phyloP scores from a whole-genome alignment of 2,888 invertebrate genomes.

The Ariolimax columbianus region DNA sequence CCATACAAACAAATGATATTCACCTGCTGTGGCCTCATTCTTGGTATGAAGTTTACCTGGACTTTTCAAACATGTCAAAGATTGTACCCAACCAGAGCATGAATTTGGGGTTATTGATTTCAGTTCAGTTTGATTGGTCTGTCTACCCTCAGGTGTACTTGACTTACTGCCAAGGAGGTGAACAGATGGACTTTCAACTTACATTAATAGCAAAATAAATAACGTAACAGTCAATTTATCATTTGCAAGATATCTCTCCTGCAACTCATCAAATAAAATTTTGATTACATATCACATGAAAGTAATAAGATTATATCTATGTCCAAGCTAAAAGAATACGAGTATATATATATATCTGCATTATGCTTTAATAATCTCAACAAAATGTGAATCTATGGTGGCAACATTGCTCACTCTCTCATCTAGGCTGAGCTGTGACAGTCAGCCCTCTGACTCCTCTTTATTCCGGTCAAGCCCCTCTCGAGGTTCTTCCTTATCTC shows the following conservation, averaged over 20 bases:
- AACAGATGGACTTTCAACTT: no score
- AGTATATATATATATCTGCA: not conserved
- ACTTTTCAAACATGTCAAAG: no score
- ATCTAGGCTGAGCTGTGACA: not conserved
- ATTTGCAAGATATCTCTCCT: not conserved
- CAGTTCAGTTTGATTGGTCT: no score
- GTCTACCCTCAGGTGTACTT: no score
- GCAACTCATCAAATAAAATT: not conserved
- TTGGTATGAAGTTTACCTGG: no score
- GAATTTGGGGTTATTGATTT: no score
- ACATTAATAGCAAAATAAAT: no score
- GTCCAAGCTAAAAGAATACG: not conserved
- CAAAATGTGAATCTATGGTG: not conserved
- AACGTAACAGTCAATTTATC: not conserved
- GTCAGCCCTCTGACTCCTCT: conserved; percentile 39
- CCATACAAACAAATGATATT: no score
- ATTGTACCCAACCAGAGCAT: no score
- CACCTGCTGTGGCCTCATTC: no score
- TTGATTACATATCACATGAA: not conserved
- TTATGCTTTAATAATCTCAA: no score
- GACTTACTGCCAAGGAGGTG: no score
- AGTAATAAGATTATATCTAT: not conserved
- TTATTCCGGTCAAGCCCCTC: conserved; percentile 30
- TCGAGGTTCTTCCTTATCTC: not conserved
- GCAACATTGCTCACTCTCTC: not conserved